Conservation (phyloP, 2,113 vertebrate species). For the Leucoraja erinaceus region DNA sequence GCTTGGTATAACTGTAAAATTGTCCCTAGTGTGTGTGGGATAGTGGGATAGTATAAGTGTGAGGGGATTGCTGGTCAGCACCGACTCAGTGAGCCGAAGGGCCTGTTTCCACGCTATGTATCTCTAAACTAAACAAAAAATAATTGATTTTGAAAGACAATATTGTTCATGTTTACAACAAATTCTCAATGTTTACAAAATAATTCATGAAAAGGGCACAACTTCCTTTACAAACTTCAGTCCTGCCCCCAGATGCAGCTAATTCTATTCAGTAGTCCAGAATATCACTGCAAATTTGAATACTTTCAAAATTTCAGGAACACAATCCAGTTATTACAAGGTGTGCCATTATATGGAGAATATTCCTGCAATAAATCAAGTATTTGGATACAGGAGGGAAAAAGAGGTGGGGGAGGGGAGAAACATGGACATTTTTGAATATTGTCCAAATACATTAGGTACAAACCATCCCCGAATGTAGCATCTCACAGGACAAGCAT, state of each 20-base stretch:
- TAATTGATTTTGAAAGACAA: neutral
- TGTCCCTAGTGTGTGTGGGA: too few relatives aligned
- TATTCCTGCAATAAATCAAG: neutral
- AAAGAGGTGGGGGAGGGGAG: too few relatives aligned
- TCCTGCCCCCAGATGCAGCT: neutral
- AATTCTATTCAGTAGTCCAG: neutral
- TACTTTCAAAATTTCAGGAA: neutral
- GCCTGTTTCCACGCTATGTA: too few relatives aligned
- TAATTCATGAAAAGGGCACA: neutral
- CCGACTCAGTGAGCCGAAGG: too few relatives aligned
- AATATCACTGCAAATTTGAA: neutral
- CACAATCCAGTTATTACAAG: neutral
- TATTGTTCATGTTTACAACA: neutral
- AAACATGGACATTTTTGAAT: neutral
- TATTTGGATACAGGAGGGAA: neutral
- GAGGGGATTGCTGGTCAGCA: too few relatives aligned
- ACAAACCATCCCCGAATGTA: neutral
- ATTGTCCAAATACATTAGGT: neutral
- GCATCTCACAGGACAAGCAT: neutral
- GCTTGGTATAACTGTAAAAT: too few relatives aligned
- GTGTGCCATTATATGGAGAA: neutral
- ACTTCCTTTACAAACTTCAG: neutral
- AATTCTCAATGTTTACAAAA: neutral
- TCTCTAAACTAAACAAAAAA: neutral
- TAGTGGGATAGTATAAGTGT: too few relatives aligned